Evolutionary conservation across 2,797 vertebrate genomes (phyloP).

Genomic region (Sebastes itinus): DNA sequence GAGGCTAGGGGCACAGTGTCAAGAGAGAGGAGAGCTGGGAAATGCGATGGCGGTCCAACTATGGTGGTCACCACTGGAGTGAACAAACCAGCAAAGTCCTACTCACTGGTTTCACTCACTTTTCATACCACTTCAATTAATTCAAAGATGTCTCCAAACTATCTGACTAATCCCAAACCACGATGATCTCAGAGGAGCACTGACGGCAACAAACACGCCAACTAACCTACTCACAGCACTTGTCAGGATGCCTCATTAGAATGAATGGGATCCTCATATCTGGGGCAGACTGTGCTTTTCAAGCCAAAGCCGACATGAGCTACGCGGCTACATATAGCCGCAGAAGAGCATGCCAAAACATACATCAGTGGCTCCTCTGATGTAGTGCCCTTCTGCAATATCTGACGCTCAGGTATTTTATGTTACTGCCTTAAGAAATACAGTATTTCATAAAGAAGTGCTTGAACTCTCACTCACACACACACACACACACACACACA

Average conservation of each 20-base stretch:
- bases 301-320: conserved; percentile 40
- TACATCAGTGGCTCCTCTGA: conserved; percentile 53
- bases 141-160: background rate
- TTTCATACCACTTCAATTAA: background rate
- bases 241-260: conserved; percentile 40
- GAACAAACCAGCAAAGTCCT: background rate
- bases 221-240: conserved; percentile 35
- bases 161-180: conserved; percentile 6
- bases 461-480: conserved; percentile 30
- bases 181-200: conserved; percentile 7
- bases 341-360: conserved; percentile 42
- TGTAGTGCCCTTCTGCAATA: conserved; percentile 44
- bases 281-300: conserved; percentile 44
- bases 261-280: conserved; percentile 43
- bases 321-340: conserved; percentile 38
- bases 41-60: conserved; percentile 50
- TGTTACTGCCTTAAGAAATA: conserved; percentile 44
- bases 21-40: conserved; percentile 76
- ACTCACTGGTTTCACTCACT: background rate
- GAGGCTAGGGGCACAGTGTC: conserved; percentile 58
- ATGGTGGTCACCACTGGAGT: conserved; percentile 18
- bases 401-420: conserved; percentile 58
- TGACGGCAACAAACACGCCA: conserved; percentile 9
- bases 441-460: conserved; percentile 49
- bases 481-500: conserved; percentile 14